A percentile compares a stretch with the other conserved stretches of the same genome.
Conservation (phyloP, 2,888 invertebrate species). For the Lordiphosa fenestrarum region DNA sequence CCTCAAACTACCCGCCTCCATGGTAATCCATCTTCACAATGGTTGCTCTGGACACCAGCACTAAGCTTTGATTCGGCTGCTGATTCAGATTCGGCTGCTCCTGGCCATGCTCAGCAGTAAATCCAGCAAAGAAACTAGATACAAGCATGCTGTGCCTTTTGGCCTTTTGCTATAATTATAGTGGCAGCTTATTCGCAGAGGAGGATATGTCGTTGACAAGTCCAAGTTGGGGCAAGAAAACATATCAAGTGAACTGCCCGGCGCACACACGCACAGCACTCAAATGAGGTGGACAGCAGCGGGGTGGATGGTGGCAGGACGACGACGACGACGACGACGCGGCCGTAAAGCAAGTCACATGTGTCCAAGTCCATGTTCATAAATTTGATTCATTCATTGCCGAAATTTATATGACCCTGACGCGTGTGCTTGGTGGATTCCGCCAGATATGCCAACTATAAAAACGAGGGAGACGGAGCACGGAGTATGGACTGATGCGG, state of each 20-base stretch:
- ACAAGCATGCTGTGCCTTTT: constrained; percentile 42
- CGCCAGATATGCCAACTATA: no score
- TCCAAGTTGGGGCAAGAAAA: constrained; percentile 38
- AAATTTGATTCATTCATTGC: constrained; percentile 73
- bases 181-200: constrained; percentile 49
- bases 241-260: constrained; percentile 57
- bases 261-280: constrained; percentile 40
- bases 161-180: constrained; percentile 65
- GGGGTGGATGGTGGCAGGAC: constrained; percentile 4
- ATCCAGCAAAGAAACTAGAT: constrained; percentile 62
- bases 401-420: constrained; percentile 65
- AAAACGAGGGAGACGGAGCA: constrained; percentile 18
- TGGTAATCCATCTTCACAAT: constrained; percentile 72
- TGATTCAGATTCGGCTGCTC: neutral
- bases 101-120: constrained; percentile 40
- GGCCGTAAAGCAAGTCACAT: constrained; percentile 64
- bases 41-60: constrained; percentile 55
- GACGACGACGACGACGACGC: no score
- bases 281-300: constrained; percentile 17
- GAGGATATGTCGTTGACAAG: constrained; percentile 65
- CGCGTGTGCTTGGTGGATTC: no score
- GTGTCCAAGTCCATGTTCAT: constrained; percentile 66
- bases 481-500: neutral
- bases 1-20: constrained; percentile 36
- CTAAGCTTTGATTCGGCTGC: neutral